Evolutionary conservation across 1,140 invertebrate genomes (phyloP), one percentile per base, ranked within the genome.

Genomic region (Tetraneura akinire): DNA sequence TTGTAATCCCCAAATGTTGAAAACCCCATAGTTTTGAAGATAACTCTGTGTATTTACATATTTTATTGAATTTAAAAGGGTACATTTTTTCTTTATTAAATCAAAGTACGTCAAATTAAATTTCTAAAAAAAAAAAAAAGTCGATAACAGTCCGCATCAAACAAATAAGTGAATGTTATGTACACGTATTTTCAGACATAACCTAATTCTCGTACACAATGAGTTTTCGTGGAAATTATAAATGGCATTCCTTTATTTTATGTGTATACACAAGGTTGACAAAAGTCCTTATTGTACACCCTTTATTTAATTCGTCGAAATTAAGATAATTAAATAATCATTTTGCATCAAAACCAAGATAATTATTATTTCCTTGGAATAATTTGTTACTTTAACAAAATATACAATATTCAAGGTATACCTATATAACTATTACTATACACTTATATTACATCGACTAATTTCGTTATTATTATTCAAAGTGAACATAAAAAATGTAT

Each of bases 21-120:
- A 37, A 66, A 45, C 13, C 13, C 13, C 1, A 45, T 26, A 45
- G 64, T 68, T 21, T 68, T 16, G 13, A 47, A 68, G 47, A 64
- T 6, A 6, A 68, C 21, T 26, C 23, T 18, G 10, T 18, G 10
- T 6, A 71, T 51, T 29, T 68, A 68, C 64, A 68, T 71, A 29
- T 49, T 71, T 51, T 37, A 71, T 51, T 51, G 45, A 71, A 37
- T 49, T n/a, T 26, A 51, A 71, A 51, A 71, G 51, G 68, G 68
- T 51, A 51, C 47, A 21, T 26, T 47, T 42, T 68, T 51, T 26
- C 37, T 3, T 37, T 70, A 71, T 71, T 32, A 49, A 71, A 71
- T 21, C 47, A 51, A 51, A 71, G 68, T 29, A 29, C 23, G 49
- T 10, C 0, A 29, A 51, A 71, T 51, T 29, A 26, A 71, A 71